phyloP scores from a whole-genome alignment of 1,140 invertebrate genomes.

The Neuroterus valhalla region DNA sequence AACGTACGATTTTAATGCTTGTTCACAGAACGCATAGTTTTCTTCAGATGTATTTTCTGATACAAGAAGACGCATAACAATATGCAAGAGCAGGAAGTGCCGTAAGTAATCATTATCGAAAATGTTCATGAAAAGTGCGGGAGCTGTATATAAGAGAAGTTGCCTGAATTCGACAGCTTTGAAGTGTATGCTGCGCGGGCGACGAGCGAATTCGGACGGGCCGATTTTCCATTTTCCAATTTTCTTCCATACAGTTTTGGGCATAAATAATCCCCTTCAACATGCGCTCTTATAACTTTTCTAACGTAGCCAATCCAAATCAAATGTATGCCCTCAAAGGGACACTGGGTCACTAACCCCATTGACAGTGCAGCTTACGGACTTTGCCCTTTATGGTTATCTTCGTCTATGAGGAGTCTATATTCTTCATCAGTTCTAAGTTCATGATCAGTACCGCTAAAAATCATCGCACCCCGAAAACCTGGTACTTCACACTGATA shows the following conservation, averaged over 20 bases:
- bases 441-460: background rate
- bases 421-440: background rate
- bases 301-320: background rate
- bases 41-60: too few relatives aligned
- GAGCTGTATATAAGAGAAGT: too few relatives aligned
- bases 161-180: too few relatives aligned
- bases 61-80: background rate
- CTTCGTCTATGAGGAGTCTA: background rate
- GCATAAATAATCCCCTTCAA: background rate
- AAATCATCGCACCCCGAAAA: background rate
- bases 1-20: too few relatives aligned
- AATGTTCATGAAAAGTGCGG: too few relatives aligned
- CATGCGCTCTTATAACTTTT: background rate
- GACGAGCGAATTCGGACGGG: background rate
- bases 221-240: background rate
- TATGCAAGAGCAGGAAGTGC: background rate
- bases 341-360: background rate
- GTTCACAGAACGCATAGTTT: too few relatives aligned
- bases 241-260: background rate
- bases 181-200: background rate
- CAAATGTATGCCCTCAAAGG: background rate
- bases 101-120: too few relatives aligned
- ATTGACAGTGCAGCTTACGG: background rate
- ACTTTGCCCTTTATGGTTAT: background rate
- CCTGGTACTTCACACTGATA: background rate